Evolutionary conservation across 2,888 invertebrate species (phyloP), one percentile per base, ranked within the genome.

Genomic region (Ichneumoninae sp.): DNA sequence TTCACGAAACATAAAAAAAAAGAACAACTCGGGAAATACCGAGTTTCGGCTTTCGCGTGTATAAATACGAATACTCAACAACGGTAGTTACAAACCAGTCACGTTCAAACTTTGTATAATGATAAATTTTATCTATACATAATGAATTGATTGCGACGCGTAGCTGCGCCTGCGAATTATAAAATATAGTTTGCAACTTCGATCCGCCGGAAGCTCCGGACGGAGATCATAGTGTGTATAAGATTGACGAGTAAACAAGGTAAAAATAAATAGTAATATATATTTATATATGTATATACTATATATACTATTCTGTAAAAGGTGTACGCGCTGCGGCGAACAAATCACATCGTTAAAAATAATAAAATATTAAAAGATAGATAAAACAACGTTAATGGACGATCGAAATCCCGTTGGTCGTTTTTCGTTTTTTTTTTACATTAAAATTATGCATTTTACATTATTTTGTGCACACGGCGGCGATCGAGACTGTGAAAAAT

Each of bases 51-150:
- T 75, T 74, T 71, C 50, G 70, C 79, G 65, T 57, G 47, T 79
- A 83, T 83, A 83, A 83, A 83, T 79, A 83, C 83, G 79, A 83
- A 80, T 80, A 83, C 75, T 79, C 74, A 83, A 83, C 79, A 83
- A 76, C 65, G 71, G 71, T 76, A 65, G 40, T 77, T 79, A 70
- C 75, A 79, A 47, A 83, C 66, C 40, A 74, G 74, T 78, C 66
- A 78, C 74, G 40, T 50, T 54, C 79, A 66, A 65, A 65, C 71
- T 47, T 77, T 57, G 75, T 50, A 83, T 69, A 70, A 83, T 74
- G 44, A 60, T 47, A 70, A 54, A 78, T 76, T 83, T 81, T 74
- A 74, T 63, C 30, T 63, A 75, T 79, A 71, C 75, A 83, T 87
- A 75, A 69, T 54, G 30, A 68, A 70, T 78, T 70, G 74, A 74